Evolutionary conservation across 2,888 invertebrate species (phyloP), one percentile per base, ranked within the genome.

Genomic region (Leucozona laternaria): DNA sequence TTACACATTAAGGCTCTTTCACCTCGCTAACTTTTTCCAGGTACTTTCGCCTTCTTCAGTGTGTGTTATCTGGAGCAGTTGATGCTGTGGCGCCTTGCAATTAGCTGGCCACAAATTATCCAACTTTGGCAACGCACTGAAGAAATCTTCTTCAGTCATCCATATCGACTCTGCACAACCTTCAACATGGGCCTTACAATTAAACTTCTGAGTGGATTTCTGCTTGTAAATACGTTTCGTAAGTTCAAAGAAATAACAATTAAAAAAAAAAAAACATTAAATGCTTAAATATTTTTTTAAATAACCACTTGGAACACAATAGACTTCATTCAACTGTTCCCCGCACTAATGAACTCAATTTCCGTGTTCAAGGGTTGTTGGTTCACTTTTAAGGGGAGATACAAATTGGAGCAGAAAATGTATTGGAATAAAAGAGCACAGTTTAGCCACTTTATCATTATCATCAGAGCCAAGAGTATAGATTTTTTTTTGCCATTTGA

Each of bases 21-120:
- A 53, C 15, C 34, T 17, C 8, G 40, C n/a, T 40, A 25, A 25
- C 31, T 79, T n/a, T n/a, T n/a, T 64, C 37, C 62, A 89, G 90
- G 91, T 72, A 70, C 89, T 2, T 62, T 92, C 28, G 89, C 90
- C 0, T 88, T 92, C 10, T 91, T 89, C 72, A 75, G 88, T n/a
- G 90, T 90, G 10, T 92, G 91, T 34, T 68, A 92, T 71, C 55
- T 90, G 88, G 91, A 90, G 75, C 92, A 90, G 31, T 50, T 92
- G 7, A 90, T 88, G 88, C 90, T 92, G 57, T 92, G 92, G 92
- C 89, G 90, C 70, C 80, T 93, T 88, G 92, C 92, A 11, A 88
- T 83, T n/a, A 90, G 90, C 31, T 92, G 93, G 93, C 91, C 90
- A 28, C 79, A 78, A 15, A 89, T 92, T 6, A 91, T 92, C 88